These are phyloP conservation scores for Drosophila nikananu DNA, from an alignment of 1,140 invertebrate genomes.

Conservation along the genomic window DNA sequence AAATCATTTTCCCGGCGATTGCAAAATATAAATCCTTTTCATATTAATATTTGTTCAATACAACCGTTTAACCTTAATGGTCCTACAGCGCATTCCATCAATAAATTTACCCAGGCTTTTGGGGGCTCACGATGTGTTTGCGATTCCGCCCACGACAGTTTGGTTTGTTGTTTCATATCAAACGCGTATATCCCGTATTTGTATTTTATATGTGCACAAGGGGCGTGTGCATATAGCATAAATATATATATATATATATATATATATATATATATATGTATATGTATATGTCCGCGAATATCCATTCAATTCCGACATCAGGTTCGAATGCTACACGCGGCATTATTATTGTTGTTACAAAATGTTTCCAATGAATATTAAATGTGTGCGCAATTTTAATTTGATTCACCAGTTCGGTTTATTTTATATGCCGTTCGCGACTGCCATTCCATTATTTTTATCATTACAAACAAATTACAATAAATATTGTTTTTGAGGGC, in stretches of 20 bases:
- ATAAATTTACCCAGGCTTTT: slow-evolving; percentile 30
- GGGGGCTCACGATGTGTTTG: slow-evolving; percentile 33
- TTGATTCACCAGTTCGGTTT: slow-evolving; percentile 40
- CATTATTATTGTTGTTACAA: slow-evolving; percentile 76
- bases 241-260: neutral
- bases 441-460: slow-evolving; percentile 45
- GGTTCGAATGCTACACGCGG: slow-evolving; percentile 30
- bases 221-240: neutral
- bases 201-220: slow-evolving; percentile 31
- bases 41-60: slow-evolving; percentile 41
- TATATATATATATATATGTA: neutral
- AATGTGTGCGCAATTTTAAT: slow-evolving; percentile 68
- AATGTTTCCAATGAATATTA: slow-evolving; percentile 79
- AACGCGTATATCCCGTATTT: slow-evolving; percentile 34
- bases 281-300: slow-evolving; percentile 12
- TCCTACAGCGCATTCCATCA: slow-evolving; percentile 13
- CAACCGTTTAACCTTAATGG: slow-evolving; percentile 36
- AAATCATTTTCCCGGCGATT: slow-evolving; percentile 8
- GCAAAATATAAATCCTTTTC: slow-evolving; percentile 16
- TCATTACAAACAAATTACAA: slow-evolving; percentile 66
- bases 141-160: slow-evolving; percentile 43
- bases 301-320: slow-evolving; percentile 36
- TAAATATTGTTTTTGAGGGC: slow-evolving; percentile 66
- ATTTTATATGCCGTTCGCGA: slow-evolving; percentile 26
- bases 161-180: slow-evolving; percentile 47